These are phyloP conservation scores for Antedon mediterranea DNA, from an alignment of 53 echinoderm and acorn worm species.

Conservation along the genomic window DNA sequence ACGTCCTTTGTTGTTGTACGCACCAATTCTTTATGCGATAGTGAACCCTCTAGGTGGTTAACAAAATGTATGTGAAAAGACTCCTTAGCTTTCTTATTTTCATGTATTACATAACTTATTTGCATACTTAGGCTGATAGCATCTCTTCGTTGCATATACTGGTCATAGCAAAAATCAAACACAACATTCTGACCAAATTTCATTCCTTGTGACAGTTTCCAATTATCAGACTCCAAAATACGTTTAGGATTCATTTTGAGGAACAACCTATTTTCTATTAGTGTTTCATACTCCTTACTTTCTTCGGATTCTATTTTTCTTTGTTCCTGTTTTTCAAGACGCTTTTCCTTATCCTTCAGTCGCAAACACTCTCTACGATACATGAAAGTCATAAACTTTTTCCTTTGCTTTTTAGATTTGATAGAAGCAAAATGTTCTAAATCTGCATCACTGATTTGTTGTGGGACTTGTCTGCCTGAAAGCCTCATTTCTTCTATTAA, in stretches of 20 bases:
- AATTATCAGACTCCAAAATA: constrained; percentile 25
- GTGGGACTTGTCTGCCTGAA: too few species aligned
- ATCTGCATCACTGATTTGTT: too few species aligned
- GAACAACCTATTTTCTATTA: too few species aligned
- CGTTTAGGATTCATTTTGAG: too few species aligned
- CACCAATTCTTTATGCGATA: constrained; percentile 31
- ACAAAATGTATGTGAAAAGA: constrained; percentile 72
- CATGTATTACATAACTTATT: constrained; percentile 25
- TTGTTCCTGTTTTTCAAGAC: constrained; percentile 2
- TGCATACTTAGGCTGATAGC: constrained; percentile 47
- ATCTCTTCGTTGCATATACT: constrained; percentile 52
- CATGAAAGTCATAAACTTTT: constrained; percentile 43
- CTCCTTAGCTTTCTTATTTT: constrained; percentile 46
- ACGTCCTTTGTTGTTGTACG: constrained; percentile 6
- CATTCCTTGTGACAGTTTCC: constrained; percentile 68
- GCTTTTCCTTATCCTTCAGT: constrained; percentile 29
- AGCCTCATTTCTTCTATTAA: too few species aligned
- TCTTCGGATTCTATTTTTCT: constrained; percentile 1
- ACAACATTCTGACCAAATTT: constrained; percentile 64
- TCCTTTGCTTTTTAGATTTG: constrained; percentile 30
- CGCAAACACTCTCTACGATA: constrained; percentile 32
- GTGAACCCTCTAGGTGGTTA: constrained; percentile 19
- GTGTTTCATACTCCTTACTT: too few species aligned
- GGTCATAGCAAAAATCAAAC: constrained; percentile 70
- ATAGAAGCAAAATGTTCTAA: too few species aligned